Evolutionary conservation across 2,797 vertebrate genomes (phyloP).

Genomic region (Sparidentex hasta): DNA sequence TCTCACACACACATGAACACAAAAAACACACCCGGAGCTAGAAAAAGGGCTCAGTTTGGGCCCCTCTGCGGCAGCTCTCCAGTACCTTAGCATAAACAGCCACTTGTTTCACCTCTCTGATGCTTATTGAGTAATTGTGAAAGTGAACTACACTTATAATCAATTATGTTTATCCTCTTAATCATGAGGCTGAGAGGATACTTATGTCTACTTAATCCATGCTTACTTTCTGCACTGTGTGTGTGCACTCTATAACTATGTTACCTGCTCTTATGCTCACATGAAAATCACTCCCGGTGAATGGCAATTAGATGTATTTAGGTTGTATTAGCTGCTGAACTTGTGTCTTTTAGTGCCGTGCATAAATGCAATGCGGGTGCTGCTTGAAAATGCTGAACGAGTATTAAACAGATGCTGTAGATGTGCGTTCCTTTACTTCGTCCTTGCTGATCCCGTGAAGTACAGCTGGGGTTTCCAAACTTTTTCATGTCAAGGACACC

Average conservation of each 20-base stretch:
- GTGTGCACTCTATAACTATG: conserved; percentile 1
- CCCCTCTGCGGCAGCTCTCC: conserved; percentile 37
- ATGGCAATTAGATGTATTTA: conserved; percentile 1
- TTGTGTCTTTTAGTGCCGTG: conserved; percentile 10
- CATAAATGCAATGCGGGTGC: neutral
- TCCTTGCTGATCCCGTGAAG: conserved; percentile 5
- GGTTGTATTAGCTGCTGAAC: conserved; percentile 9
- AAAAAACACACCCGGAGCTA: conserved; percentile 45
- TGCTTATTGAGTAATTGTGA: conserved; percentile 68
- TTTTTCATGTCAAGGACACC: no score
- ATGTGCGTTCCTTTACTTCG: neutral
- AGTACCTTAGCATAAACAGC: conserved; percentile 55
- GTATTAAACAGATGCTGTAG: conserved; percentile 2
- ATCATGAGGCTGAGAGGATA: conserved; percentile 57
- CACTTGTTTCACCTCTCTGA: conserved; percentile 63
- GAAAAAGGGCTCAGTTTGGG: conserved; percentile 36
- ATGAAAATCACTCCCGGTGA: neutral
- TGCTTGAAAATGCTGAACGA: neutral
- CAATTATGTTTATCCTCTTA: conserved; percentile 69
- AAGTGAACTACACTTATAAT: conserved; percentile 62
- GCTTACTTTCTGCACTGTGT: conserved; percentile 39
- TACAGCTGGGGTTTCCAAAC: no score
- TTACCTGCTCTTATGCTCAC: conserved; percentile 4
- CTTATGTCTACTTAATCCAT: conserved; percentile 53
- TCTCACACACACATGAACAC: conserved; percentile 38